Evolutionary conservation across 2,113 vertebrate genomes (phyloP).

Genomic region (Passer domesticus): DNA sequence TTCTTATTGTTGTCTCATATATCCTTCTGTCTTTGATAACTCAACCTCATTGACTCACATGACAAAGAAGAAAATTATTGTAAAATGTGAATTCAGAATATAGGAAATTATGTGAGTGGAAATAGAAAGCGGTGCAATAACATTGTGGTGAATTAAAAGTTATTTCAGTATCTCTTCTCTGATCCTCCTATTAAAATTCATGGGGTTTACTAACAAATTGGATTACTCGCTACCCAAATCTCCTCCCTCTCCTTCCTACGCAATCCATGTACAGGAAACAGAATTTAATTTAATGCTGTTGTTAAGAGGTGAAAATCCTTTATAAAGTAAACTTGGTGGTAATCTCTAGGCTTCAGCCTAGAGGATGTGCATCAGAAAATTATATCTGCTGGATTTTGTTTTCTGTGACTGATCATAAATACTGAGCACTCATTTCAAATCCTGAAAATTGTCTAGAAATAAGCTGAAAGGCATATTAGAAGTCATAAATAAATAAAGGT

Average conservation of each 20-base stretch:
- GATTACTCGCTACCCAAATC: background rate
- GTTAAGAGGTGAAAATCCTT: background rate
- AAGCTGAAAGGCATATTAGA: background rate
- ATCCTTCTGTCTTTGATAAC: background rate
- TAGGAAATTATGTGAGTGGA: background rate
- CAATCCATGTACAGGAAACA: background rate
- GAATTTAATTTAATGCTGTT: background rate
- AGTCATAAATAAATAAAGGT: background rate
- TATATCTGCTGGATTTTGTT: background rate
- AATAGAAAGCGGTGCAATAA: background rate
- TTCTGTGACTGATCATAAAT: background rate
- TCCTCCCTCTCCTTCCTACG: background rate
- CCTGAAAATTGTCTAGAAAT: background rate
- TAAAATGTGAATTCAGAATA: background rate
- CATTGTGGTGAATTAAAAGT: background rate
- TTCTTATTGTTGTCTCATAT: background rate
- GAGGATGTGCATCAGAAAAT: background rate
- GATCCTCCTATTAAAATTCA: background rate
- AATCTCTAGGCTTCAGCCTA: background rate
- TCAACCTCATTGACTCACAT: background rate
- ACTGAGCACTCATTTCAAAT: background rate
- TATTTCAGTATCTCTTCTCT: background rate
- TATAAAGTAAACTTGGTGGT: background rate
- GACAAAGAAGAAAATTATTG: background rate
- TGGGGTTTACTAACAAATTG: background rate